phyloP scores from a whole-genome alignment of 2,113 vertebrate species.

The Clinocottus analis region DNA sequence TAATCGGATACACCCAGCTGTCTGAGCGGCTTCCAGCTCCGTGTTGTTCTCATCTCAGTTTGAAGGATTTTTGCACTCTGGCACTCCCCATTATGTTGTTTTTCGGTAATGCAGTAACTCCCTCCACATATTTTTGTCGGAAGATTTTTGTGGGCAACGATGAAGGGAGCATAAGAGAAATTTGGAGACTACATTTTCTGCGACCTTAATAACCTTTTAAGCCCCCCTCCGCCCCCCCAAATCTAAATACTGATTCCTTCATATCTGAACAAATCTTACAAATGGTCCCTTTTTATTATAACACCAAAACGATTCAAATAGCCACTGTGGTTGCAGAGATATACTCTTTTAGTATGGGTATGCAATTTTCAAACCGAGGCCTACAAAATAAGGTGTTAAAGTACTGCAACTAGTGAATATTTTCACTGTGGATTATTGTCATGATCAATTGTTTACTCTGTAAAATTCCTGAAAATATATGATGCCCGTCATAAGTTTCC shows the following conservation, averaged over 20 bases:
- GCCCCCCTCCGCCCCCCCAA: too few relatives aligned
- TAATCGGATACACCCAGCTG: conserved; percentile 76
- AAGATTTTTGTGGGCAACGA: not conserved
- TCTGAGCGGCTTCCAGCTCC: conserved; percentile 41
- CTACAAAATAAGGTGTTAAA: not conserved
- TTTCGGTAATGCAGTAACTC: conserved; percentile 8
- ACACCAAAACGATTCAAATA: too few relatives aligned
- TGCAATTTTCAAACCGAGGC: too few relatives aligned
- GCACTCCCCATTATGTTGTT: conserved; percentile 4
- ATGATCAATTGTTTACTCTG: not conserved
- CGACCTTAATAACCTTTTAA: not conserved
- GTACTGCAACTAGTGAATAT: not conserved
- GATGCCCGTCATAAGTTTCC: not conserved
- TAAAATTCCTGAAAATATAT: not conserved
- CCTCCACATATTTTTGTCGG: not conserved
- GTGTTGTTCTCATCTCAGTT: conserved; percentile 40
- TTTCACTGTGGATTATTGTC: not conserved
- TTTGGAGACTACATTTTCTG: not conserved
- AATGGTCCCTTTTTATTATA: too few relatives aligned
- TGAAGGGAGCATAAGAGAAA: not conserved
- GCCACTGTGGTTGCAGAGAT: too few relatives aligned
- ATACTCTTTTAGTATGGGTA: too few relatives aligned
- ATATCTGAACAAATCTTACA: too few relatives aligned
- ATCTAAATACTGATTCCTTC: too few relatives aligned
- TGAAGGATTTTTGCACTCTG: conserved; percentile 24